Base-by-base conservation (phyloP, 2,888 invertebrate genomes). In the Metellina segmentata region DNA sequence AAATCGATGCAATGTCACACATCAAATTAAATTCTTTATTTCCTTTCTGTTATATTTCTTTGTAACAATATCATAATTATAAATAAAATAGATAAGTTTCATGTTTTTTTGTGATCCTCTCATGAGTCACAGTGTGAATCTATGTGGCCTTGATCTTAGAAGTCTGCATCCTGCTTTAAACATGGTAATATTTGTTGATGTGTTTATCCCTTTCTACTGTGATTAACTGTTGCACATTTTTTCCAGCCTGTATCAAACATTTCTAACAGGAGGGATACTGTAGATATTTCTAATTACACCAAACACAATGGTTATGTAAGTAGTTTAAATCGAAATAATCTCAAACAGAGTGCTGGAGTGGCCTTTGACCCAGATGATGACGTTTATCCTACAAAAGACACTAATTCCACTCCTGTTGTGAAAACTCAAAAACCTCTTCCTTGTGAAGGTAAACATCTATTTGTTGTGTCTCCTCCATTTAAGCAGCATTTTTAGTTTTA, bases 351-450 rank as follows among this genome's bases (percentile, higher is more conserved):
- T 48, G 81, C 92, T 5, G 53, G 82, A 16, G 52, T 89, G 7
- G 89, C 81, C 8, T 92, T 89, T 72, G 81, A 92, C 81, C 92
- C 92, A 48, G 92, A 86, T 20, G 89, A 89, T 34, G 92, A 92
- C 71, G 89, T 92, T 49, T 89, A 78, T 61, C 92, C 92, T 19
- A 92, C 92, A 11, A 92, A 92, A 81, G 92, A 92, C 49, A 92
- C 92, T 16, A 86, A 71, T 20, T 81, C 87, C 7, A 13, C 87
- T 19, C 72, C 81, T 7, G 69, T 51, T n/a, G 61, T 69, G 19
- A 85, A 85, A 75, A 75, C 2, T 34, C 81, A 81, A 19, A 81
- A 81, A 71, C 49, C 81, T 48, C 48, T 77, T 51, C 9, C 52
- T 77, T 77, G 77, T 77, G 77, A 81, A 81, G 81, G 81, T 81